A percentile compares a stretch with the other conserved stretches of the same genome.
Conservation (phyloP, 2,113 vertebrate species). For the Chloebia gouldiae region DNA sequence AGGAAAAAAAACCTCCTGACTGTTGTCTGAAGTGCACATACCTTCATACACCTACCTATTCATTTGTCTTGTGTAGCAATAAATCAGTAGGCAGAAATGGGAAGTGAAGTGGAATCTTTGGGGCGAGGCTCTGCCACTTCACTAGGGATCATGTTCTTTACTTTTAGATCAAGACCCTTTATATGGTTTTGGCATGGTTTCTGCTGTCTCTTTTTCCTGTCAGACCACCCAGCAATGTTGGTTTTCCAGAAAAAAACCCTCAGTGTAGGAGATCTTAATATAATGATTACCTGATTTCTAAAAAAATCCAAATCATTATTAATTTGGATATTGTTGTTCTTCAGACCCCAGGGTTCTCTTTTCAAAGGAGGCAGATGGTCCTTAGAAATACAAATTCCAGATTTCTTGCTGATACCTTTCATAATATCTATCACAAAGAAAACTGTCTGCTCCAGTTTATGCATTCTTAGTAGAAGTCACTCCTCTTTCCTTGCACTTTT, state of each 20-base stretch:
- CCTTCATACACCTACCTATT: slow-evolving; percentile 15
- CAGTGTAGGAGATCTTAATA: not conserved
- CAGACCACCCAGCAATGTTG: not conserved
- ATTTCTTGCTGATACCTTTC: not conserved
- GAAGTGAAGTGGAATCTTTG: not conserved
- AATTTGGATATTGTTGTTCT: not conserved
- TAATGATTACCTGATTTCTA: not conserved
- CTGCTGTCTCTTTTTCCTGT: not conserved
- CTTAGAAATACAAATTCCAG: not conserved
- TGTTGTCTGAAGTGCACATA: not conserved
- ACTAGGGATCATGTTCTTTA: not conserved
- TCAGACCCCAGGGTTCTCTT: not conserved
- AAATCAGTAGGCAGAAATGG: slow-evolving; percentile 23
- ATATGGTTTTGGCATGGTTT: not conserved
- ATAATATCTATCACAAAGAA: not conserved
- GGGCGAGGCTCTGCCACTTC: not conserved
- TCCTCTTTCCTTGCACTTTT: not conserved
- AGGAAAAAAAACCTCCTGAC: not conserved
- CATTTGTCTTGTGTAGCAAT: slow-evolving; percentile 27
- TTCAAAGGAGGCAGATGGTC: not conserved
- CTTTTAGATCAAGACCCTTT: not conserved
- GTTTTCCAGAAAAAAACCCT: not conserved
- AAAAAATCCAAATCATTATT: not conserved
- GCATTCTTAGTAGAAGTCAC: not conserved
- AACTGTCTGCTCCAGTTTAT: not conserved